Percentiles rank a stretch among this genome's conserved stretches.
These are phyloP conservation scores for Chironomus tentans DNA, from an alignment of 2,888 invertebrate genomes.

Conservation along the genomic window DNA sequence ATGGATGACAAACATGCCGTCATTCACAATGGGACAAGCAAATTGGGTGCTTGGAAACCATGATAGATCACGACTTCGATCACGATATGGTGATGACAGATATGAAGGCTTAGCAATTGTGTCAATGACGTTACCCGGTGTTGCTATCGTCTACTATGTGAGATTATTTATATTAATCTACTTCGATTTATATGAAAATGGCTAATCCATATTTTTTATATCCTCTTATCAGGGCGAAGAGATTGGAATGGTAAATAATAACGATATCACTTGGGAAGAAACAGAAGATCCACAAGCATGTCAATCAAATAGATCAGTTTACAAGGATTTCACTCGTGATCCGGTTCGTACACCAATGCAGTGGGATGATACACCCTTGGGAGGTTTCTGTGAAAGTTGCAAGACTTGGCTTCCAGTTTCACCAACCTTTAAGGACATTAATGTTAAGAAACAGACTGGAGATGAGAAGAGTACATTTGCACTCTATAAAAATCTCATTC, in stretches of 20 bases:
- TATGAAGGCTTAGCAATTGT: conserved; percentile 61
- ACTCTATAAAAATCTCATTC: conserved; percentile 48
- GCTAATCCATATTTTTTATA: no score
- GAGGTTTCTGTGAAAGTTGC: conserved; percentile 33
- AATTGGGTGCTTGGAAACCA: conserved; percentile 63
- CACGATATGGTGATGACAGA: conserved; percentile 52
- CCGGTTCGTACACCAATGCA: conserved; percentile 53
- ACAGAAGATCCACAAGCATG: conserved; percentile 34
- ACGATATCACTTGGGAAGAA: conserved; percentile 28
- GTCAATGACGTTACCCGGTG: conserved; percentile 64
- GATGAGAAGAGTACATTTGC: conserved; percentile 47
- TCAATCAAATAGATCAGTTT: conserved; percentile 40
- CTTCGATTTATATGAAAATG: no score
- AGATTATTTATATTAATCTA: conserved; percentile 28
- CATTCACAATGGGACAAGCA: conserved; percentile 41
- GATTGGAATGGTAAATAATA: conserved; percentile 52
- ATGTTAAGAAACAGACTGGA: conserved; percentile 48
- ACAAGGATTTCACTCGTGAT: conserved; percentile 44
- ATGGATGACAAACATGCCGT: conserved; percentile 49
- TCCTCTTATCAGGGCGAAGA: conserved; percentile 50
- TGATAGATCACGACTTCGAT: conserved; percentile 52
- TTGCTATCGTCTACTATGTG: conserved; percentile 65
- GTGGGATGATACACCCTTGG: conserved; percentile 45
- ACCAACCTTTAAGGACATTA: conserved; percentile 49
- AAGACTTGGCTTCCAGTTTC: conserved; percentile 61